A percentile compares a stretch with the other conserved stretches of the same genome.
phyloP scores from a whole-genome alignment of 1,140 invertebrate genomes.

The Cydia strobilella region DNA sequence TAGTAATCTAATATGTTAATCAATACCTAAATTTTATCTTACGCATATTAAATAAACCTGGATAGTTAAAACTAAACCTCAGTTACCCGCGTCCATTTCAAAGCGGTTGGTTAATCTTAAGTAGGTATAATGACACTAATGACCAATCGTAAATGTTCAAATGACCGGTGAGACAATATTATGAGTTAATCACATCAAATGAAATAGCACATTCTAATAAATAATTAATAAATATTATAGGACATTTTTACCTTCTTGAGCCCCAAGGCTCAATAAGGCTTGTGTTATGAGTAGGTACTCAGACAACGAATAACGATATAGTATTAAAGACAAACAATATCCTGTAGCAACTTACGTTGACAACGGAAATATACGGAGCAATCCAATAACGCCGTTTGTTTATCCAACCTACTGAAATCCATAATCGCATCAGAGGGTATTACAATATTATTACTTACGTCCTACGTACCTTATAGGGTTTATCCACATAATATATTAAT shows the following conservation, averaged over 20 bases:
- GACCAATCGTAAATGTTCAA: not conserved
- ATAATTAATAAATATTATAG: too few relatives aligned
- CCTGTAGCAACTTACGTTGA: not conserved
- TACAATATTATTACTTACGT: too few relatives aligned
- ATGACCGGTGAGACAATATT: too few relatives aligned
- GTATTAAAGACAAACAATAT: conserved; percentile 11
- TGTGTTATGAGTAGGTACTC: too few relatives aligned
- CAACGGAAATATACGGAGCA: conserved; percentile 1
- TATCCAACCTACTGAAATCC: not conserved
- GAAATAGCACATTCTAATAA: not conserved
- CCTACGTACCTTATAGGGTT: not conserved
- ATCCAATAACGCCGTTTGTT: conserved; percentile 5
- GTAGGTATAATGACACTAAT: too few relatives aligned
- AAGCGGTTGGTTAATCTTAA: not conserved
- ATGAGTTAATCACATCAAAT: not conserved
- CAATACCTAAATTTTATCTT: too few relatives aligned
- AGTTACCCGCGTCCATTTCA: not conserved
- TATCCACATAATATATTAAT: too few relatives aligned
- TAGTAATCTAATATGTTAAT: not conserved
- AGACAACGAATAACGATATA: too few relatives aligned
- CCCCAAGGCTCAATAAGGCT: too few relatives aligned
- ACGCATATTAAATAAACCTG: not conserved
- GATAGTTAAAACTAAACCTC: not conserved
- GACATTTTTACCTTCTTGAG: too few relatives aligned
- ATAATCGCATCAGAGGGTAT: not conserved